Evolutionary conservation across 2,113 vertebrate genomes (phyloP), one percentile per base, ranked within the genome.

Genomic region (Paratilapia polleni): DNA sequence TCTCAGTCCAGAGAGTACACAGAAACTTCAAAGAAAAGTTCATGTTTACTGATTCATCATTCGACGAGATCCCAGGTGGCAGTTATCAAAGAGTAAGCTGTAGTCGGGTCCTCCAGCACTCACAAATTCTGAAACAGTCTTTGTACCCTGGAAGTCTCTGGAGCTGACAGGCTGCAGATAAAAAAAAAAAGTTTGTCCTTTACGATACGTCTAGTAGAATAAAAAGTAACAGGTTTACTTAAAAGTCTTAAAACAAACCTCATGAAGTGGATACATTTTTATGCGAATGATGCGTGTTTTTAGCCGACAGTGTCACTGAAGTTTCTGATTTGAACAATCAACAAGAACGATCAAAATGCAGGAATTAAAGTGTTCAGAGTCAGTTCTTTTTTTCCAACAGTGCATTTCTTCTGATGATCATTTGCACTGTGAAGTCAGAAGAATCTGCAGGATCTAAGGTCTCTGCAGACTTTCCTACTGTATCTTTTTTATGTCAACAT

Each of bases 201-300:
- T 31, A 31, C 3, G 28, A 31, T 4, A 31, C 2, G 28, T 31
- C 28, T 31, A 4, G 4, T 4, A 31, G 28, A 31, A 38, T 9
- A 38, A 38, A 1, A 31, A 0, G 6, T 31, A n/a, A 63, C 5
- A 15, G 10, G 34, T 63, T 31, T 36, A n/a, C n/a, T 0, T 6
- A n/a, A 36, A 36, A 63, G 31, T 6, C 11, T 36, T 63, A 10
- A 31, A n/a, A 7, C 12, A n/a, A 61, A 19, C 31, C 59, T 62
- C 17, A 31, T 62, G 8, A 41, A 41, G 38, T 41, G 38, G 4
- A 36, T 36, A 36, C 4, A 36, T 36, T 31, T 31, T 31, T 31
- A 31, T 31, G 28, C 4, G 28, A 31, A 31, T 31, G 28, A 31
- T 31, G 28, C 28, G 4, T 31, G 28, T 31, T 31, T 31, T 31